These are phyloP conservation scores for Xenopus laevis DNA, from an alignment of 2,113 vertebrate genomes.

Conservation along the genomic window DNA sequence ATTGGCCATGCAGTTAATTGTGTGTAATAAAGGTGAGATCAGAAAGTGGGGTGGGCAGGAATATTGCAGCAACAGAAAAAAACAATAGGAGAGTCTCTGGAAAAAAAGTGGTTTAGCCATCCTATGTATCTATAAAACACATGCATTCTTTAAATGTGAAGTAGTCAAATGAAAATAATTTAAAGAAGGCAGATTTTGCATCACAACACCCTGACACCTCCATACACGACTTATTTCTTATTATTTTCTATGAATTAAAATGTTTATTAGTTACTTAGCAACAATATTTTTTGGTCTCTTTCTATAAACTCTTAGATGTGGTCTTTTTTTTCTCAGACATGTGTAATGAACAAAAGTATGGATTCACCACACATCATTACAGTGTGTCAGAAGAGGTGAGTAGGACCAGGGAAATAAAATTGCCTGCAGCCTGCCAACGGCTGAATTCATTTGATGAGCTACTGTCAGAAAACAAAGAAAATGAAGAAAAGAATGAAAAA, in stretches of 20 bases:
- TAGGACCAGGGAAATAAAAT: slow-evolving; percentile 24
- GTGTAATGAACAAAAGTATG: slow-evolving; percentile 13
- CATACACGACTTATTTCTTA: too few species aligned
- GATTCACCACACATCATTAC: slow-evolving; percentile 25
- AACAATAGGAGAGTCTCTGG: too few species aligned
- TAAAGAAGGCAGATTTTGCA: too few species aligned
- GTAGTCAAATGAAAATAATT: too few species aligned
- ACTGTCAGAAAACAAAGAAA: slow-evolving; percentile 11
- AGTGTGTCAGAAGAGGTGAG: slow-evolving; percentile 32
- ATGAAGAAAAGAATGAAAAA: neutral
- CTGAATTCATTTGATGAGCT: slow-evolving; percentile 28
- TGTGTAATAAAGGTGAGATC: too few species aligned
- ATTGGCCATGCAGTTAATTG: too few species aligned
- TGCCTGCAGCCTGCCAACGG: slow-evolving; percentile 32
- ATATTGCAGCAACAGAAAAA: too few species aligned
- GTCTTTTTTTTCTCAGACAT: neutral
- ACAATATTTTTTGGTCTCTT: neutral
- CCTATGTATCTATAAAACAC: too few species aligned
- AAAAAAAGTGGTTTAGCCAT: too few species aligned
- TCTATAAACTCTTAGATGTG: neutral
- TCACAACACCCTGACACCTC: too few species aligned
- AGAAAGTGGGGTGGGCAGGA: too few species aligned
- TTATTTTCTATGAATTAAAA: neutral
- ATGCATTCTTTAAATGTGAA: too few species aligned
- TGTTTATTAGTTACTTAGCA: neutral